Conservation (phyloP, 2,797 vertebrate genomes). For the Babyrousa celebensis region DNA sequence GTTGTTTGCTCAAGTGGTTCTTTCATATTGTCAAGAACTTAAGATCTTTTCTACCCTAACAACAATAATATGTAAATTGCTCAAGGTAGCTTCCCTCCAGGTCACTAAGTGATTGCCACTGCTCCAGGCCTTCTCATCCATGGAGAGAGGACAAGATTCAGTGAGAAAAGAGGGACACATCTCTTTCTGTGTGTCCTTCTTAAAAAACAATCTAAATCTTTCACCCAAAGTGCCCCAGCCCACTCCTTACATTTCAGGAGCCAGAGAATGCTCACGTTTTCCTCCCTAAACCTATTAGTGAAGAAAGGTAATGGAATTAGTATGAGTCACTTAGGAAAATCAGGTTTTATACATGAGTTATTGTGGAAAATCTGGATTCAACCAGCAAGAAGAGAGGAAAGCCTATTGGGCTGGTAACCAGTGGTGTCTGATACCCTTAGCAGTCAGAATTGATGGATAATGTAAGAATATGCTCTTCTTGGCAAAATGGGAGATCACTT, state of each 20-base stretch:
- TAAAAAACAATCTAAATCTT: neutral
- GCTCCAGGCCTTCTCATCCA: neutral
- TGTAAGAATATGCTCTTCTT: neutral
- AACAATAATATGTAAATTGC: neutral
- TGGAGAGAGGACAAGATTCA: neutral
- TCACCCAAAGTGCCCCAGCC: neutral
- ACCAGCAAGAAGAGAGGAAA: neutral
- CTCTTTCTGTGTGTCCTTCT: neutral
- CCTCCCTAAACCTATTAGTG: neutral
- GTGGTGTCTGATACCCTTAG: neutral
- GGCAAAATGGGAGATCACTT: neutral
- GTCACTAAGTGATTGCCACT: neutral
- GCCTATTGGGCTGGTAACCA: neutral
- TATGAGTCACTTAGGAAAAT: neutral
- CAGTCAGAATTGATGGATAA: neutral
- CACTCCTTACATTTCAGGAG: slow-evolving; percentile 28
- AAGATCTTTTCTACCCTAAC: neutral
- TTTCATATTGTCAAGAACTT: slow-evolving; percentile 11
- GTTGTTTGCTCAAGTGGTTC: neutral
- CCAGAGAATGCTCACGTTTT: neutral
- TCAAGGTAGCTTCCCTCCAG: neutral
- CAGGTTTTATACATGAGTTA: neutral
- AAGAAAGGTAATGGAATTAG: neutral
- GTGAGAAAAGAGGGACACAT: neutral
- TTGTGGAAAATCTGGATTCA: neutral